Evolutionary conservation across 2,113 vertebrate species (phyloP), one percentile per base, ranked within the genome.

Genomic region (Caranx ignobilis): DNA sequence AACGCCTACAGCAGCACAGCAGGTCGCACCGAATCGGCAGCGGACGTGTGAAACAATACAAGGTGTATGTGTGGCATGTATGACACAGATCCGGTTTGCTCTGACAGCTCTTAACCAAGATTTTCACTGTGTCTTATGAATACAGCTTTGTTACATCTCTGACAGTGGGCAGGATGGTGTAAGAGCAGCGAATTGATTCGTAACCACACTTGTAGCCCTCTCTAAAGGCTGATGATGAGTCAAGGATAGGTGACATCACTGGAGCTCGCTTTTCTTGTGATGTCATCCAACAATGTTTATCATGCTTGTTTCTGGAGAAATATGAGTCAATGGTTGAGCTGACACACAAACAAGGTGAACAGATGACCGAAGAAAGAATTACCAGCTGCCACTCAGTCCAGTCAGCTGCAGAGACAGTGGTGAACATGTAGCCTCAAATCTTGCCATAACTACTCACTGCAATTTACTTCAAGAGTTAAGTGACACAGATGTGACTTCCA

Each of bases 191-290:
- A 39, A 16, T 47, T 11, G 15, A 47, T 54, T 67, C 48, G 18
- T 11, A 41, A 3, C 5, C 52, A 41, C 21, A 11, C 0, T 4
- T 50, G 10, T 4, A 18, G 13, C n/a, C 43, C 34, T 50, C 8
- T 15, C 19, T 5, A 13, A 50, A 34, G 39, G 39, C 0, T 2
- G 21, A n/a, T 48, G 47, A 68, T 45, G 70, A 83, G 19, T 78
- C 56, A 80, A 35, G 6, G n/a, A 59, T 41, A 66, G 60, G 62
- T 71, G 68, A 79, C 54, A 41, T 64, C 78, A 85, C n/a, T 35
- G 64, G 45, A 19, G 39, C 13, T 65, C 8, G 7, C 13, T n/a
- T 65, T 65, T 57, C 39, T 11, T 11, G 67, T 1, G 57, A 78
- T 43, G 26, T 84, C 10, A 69, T 50, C 56, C 37, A 26, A 57